A percentile compares a stretch with the other conserved stretches of the same genome.
phyloP scores from a whole-genome alignment of 2,113 vertebrate genomes.

The Gulo gulo region DNA sequence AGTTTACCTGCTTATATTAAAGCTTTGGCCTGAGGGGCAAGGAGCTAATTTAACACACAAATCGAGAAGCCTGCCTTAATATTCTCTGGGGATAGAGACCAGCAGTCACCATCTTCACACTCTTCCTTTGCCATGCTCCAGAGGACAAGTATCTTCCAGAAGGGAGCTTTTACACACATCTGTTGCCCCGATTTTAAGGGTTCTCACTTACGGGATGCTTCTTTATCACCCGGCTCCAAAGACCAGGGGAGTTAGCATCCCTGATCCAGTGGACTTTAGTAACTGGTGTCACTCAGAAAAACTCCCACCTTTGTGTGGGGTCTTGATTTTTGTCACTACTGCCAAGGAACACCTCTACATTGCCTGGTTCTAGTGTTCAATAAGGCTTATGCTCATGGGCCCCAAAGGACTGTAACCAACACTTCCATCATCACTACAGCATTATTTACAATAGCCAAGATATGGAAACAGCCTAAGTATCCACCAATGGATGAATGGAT shows the following conservation, averaged over 20 bases:
- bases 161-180: not conserved
- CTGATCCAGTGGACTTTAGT: not conserved
- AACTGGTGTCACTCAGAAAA: not conserved
- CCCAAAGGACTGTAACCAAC: not conserved
- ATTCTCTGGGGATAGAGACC: not conserved
- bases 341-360: not conserved
- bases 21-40: not conserved
- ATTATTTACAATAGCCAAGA: not conserved
- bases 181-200: not conserved
- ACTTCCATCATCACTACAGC: not conserved
- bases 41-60: not conserved
- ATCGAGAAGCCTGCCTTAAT: not conserved
- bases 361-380: not conserved
- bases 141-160: not conserved
- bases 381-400: not conserved
- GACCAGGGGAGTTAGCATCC: not conserved
- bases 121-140: accelerated
- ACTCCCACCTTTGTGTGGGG: not conserved
- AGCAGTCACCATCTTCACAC: not conserved
- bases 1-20: not conserved
- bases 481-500: not conserved
- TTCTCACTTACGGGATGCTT: not conserved
- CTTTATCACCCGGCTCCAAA: not conserved
- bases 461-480: not conserved
- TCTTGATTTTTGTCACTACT: not conserved